Evolutionary conservation across 1,140 invertebrate genomes (phyloP).

Genomic region (Caenorhabditis brenneri): DNA sequence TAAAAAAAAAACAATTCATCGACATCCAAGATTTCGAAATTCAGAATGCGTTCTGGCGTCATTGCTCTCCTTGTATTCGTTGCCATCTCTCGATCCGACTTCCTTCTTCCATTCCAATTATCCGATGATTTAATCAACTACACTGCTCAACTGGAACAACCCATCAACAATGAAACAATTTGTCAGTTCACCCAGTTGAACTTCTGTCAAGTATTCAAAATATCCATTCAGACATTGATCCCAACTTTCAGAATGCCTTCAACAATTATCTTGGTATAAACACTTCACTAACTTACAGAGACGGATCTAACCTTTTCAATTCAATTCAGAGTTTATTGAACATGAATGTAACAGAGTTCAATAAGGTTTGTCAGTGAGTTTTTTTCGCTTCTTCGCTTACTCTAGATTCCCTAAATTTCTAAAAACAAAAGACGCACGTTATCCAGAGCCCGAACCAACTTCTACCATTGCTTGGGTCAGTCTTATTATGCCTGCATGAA

Average conservation of each 20-base stretch:
- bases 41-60: neutral
- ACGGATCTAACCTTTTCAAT: slow-evolving; percentile 13
- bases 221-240: neutral
- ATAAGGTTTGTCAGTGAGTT: slow-evolving; percentile 30
- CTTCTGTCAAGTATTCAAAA: neutral
- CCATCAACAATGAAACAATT: neutral
- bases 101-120: too few species aligned
- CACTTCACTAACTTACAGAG: neutral
- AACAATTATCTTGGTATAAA: neutral
- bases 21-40: too few species aligned
- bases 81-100: too few species aligned
- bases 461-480: slow-evolving; percentile 46
- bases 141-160: neutral
- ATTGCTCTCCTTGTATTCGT: neutral
- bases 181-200: neutral
- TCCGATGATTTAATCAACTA: too few species aligned
- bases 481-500: slow-evolving; percentile 48
- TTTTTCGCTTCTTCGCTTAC: too few species aligned
- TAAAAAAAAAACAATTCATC: too few species aligned
- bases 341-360: slow-evolving; percentile 4
- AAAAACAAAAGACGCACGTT: too few species aligned
- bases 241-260: slow-evolving; percentile 32
- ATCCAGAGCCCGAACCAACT: slow-evolving; percentile 17
- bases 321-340: neutral
- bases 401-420: too few species aligned